Evolutionary conservation across 2,888 invertebrate species (phyloP), one percentile per base, ranked within the genome.

Genomic region (Bhutanitis thaidina): DNA sequence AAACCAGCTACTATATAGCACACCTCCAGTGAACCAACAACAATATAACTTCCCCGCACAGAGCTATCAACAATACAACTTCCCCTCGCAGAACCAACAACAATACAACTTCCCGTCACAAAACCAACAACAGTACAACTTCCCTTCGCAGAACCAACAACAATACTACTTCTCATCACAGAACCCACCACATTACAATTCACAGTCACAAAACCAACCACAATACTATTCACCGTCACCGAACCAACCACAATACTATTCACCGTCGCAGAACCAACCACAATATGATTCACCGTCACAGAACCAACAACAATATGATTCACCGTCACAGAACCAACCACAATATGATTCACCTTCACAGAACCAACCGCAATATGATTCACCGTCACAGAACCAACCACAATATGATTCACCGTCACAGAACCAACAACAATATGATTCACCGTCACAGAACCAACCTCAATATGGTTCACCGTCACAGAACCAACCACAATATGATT

Each of bases 1-100:
- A 27, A 37, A 37, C 9, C 49, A 49, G 20, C 43, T 43, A 38
- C 49, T 43, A 29, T 27, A 43, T 10, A 34, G 27, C n/a, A 10
- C 1, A 2, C 7, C 27, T 0, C n/a, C 20, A 12, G 14, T 38
- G 2, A 40, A 40, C 3, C 48, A 40, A 12, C 36, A 48, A 40
- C 14, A 49, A 7, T 36, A 36, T 4, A 20, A 38, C 12, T 16
- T 7, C 7, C 25, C 34, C 1, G 9, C 10, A 14, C 30, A 47
- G 3, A 13, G 34, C 4, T 32, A 46, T 37, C 37, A 45, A 16
- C 37, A 29, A 9, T 34, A 35, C n/a, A n/a, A 13, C 27, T 7
- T 29, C 3, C 7, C 27, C 0, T 3, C 36, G 1, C 20, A 35
- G 13, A 36, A 36, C 14, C 34, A 37, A 16, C 27, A 45, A 30